Evolutionary conservation across 2,888 invertebrate genomes (phyloP), one percentile per base, ranked within the genome.

Genomic region (Dascillus cervinus): DNA sequence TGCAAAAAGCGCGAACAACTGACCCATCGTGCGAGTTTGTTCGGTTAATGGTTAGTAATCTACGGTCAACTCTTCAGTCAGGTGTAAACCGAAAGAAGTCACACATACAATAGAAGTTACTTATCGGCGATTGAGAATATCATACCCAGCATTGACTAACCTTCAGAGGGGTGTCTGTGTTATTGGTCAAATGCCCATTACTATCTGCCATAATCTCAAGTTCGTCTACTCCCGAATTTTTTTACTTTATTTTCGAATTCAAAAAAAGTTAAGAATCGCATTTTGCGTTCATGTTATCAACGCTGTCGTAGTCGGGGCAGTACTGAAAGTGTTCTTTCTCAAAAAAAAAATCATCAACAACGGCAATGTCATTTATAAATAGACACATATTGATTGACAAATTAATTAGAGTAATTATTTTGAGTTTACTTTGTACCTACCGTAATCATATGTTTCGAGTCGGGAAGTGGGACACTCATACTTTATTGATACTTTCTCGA

Each of bases 151-250:
- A 48, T 43, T 44, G 47, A 38, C 44, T 47, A 55, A 49, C 55
- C 55, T 55, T 53, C 52, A 49, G 40, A 47, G 47, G 47, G 47
- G 45, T 48, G 43, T 34, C 44, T 35, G 39, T 52, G 45, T 52
- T 47, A 55, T 56, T 56, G 56, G 55, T 45, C 43, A 53, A 48
- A 46, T 48, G 47, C 44, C 41, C 47, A 53, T 53, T 55, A 17
- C 8, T 35, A 54, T 53, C 53, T 51, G 47, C 46, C 43, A 52
- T 53, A 53, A 55, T 52, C 52, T 57, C 56, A 56, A 58, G 56
- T 52, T 57, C 55, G 52, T 44, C 49, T 48, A 50, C 50, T 50
- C 42, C 21, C 35, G 29, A 40, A 46, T 35, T 26, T 45, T 36
- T 26, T 17, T 17, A 17, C 17, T 17, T 17, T 17, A 17, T 6